Conservation (phyloP, 2,113 vertebrate species). For the Ardeotis arabs region DNA sequence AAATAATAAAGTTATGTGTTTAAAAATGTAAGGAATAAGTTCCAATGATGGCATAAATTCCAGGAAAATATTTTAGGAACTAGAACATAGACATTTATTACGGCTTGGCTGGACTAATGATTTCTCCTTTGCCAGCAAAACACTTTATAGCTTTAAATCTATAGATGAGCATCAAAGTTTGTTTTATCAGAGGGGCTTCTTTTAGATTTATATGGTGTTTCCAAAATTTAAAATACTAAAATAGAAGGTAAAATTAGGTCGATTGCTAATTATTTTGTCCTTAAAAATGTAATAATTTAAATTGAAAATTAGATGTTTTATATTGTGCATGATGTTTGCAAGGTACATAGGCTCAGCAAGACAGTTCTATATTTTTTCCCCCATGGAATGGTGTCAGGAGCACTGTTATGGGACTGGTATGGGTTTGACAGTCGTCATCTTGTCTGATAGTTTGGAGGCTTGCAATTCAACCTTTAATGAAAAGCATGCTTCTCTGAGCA, state of each 20-base stretch:
- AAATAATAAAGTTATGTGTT: constrained; percentile 58
- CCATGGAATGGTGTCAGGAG: background rate
- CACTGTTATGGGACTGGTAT: rapidly evolving
- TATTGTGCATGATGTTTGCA: background rate
- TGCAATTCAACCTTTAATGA: background rate
- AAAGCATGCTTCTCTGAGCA: background rate
- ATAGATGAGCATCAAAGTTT: background rate
- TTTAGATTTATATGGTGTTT: background rate
- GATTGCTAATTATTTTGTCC: background rate
- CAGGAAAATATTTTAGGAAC: constrained; percentile 66
- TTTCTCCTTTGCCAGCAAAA: constrained; percentile 31
- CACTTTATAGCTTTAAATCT: constrained; percentile 18
- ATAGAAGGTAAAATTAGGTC: background rate
- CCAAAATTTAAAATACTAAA: background rate
- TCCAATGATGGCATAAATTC: constrained; percentile 69
- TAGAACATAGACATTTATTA: constrained; percentile 51
- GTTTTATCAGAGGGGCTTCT: background rate
- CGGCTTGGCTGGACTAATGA: constrained; percentile 27
- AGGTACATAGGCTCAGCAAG: rapidly evolving
- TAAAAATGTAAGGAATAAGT: constrained; percentile 61
- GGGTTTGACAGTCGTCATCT: background rate
- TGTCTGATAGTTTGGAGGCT: background rate
- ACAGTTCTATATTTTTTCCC: background rate
- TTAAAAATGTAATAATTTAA: background rate
- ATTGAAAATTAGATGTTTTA: background rate